Evolutionary conservation across 2,113 vertebrate species (phyloP), one percentile per base, ranked within the genome.

Genomic region (Tympanuchus pallidicinctus): DNA sequence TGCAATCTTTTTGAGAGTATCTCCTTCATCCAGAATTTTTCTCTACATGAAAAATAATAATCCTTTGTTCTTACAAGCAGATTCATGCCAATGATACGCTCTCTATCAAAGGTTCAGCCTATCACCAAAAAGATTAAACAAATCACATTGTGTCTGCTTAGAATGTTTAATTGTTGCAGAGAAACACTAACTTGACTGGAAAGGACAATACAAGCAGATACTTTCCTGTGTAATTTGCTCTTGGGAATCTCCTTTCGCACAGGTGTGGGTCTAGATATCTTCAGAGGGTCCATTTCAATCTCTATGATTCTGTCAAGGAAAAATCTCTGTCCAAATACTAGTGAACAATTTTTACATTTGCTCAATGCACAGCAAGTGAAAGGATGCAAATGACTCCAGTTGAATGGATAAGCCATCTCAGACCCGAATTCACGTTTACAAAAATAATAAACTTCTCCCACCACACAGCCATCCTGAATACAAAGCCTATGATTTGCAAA

Each of bases 31-130:
- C 72, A 81, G 42, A 89, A 74, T 12, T 86, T 78, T 43, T 60
- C 50, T 80, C 64, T 32, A n/a, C 13, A 27, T 71, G 69, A 95
- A 93, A 92, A 94, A 81, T 81, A 77, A 96, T 65, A 21, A 75
- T 1, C 21, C 16, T 71, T 64, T 77, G 25, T 43, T 93, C 93
- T 81, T 57, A 24, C 52, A 69, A 43, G 25, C 22, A 80, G 42
- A 28, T 81, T 88, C 56, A 64, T 47, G 86, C 24, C 34, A 88
- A 90, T 22, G 47, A 93, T 91, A 86, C 90, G 13, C 47, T 77
- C 25, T 60, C 75, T 66, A 6, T 86, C 60, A 87, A 71, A 71
- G 34, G 22, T 54, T 24, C 43, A 86, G 43, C 18, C 85, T 52
- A 52, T 88, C 82, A 89, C 19, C 52, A 27, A 65, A n/a, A 65